phyloP scores from a whole-genome alignment of 1,140 invertebrate species.

The Thaumatotibia leucotreta region DNA sequence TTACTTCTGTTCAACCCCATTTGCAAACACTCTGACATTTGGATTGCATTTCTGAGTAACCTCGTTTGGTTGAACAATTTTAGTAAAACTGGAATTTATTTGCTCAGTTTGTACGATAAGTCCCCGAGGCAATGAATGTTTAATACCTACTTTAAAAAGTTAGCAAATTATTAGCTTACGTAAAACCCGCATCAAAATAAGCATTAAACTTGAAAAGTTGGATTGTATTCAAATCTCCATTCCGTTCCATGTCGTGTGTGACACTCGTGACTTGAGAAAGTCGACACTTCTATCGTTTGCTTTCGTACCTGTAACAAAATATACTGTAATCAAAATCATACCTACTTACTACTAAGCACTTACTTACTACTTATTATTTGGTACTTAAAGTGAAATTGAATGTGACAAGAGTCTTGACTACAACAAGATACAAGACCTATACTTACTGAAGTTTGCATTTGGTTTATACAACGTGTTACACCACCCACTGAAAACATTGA shows the following conservation, averaged over 20 bases:
- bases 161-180: not conserved
- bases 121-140: not conserved
- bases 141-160: not conserved
- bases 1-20: not conserved
- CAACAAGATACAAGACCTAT: too few species aligned
- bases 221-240: not conserved
- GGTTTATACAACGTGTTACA: too few species aligned
- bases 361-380: too few species aligned
- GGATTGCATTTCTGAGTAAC: conserved; percentile 1
- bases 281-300: not conserved
- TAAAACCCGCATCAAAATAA: not conserved
- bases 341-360: too few species aligned
- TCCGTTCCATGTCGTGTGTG: not conserved
- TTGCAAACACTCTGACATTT: not conserved
- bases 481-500: too few species aligned
- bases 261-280: not conserved
- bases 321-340: too few species aligned
- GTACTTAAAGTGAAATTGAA: too few species aligned
- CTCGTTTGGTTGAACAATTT: not conserved
- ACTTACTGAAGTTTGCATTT: too few species aligned
- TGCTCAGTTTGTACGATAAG: not conserved
- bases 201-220: not conserved
- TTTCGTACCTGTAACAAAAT: too few species aligned
- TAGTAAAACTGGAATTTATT: not conserved
- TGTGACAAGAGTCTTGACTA: too few species aligned